Conservation (phyloP, 2,888 invertebrate genomes). For the Rapana venosa region DNA sequence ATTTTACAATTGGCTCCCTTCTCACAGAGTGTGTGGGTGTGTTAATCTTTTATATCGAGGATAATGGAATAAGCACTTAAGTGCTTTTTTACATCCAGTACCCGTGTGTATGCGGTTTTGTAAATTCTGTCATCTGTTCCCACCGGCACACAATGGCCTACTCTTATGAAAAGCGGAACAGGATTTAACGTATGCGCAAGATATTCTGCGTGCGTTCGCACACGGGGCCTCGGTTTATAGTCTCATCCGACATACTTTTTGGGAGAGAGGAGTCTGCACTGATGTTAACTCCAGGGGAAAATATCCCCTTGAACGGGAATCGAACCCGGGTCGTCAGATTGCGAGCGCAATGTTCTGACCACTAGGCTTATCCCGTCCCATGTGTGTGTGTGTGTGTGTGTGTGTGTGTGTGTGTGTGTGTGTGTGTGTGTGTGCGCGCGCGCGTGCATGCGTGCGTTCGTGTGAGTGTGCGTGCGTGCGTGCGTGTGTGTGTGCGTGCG, state of each 20-base stretch:
- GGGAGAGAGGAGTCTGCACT: not conserved
- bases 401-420: not conserved
- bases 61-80: too few species aligned
- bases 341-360: not conserved
- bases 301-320: not conserved
- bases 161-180: too few species aligned
- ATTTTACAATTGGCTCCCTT: not conserved
- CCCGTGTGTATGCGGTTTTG: too few species aligned
- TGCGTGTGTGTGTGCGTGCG: not conserved
- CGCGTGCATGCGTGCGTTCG: not conserved
- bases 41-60: too few species aligned
- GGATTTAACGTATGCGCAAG: too few species aligned
- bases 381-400: not conserved
- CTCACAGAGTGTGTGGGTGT: too few species aligned
- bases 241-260: not conserved
- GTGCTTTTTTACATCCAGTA: too few species aligned
- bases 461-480: not conserved
- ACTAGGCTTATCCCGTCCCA: not conserved
- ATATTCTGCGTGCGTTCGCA: too few species aligned
- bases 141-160: too few species aligned
- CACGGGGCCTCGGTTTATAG: too few species aligned
- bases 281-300: not conserved
- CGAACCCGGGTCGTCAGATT: not conserved
- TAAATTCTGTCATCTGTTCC: too few species aligned
- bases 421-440: not conserved